Base-by-base conservation (phyloP, 1,140 invertebrate species). In the Atopsyche davidsoni region DNA sequence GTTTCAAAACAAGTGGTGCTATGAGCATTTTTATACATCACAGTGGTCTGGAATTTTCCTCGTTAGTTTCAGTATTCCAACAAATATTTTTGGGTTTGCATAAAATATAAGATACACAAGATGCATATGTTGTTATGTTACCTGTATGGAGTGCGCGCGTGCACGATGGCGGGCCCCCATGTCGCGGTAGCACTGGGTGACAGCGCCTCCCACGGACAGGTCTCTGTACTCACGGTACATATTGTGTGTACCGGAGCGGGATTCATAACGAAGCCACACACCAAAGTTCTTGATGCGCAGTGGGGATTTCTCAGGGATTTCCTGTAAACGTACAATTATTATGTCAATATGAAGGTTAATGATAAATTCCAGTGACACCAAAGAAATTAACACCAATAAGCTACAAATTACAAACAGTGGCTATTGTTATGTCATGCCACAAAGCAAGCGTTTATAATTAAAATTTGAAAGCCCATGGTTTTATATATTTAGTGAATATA, bases 171-270 rank as follows among this genome's bases (percentile, higher is more conserved):
- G 81, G 31, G 96, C 96, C 53, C 94, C 97, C 97, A 99, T 99
- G 67, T 99, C 97, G 54, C 95, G 81, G 73, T 99, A 99, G 73
- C 95, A 98, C 67, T 97, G 92, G 17, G 96, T 99, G 2, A 99
- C 95, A 39, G 96, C 97, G 46, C 88, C 92, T 42, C 91, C 87
- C 3, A 93, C 87, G 32, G 89, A 91, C 57, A 98, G 74, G 70
- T 99, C 97, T 59, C 97, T 81, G 76, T 99, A 99, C 75, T 99
- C 97, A 45, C 96, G 81, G 85, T 99, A 99, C 95, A 98, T 98
- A 77, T 99, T 99, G 76, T 99, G 97, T 25, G 93, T 98, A 44
- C 96, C 97, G 38, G 94, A 97, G 46, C 97, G 80, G 1, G 96
- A 99, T 65, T 98, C 94, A 67, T 93, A 94, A 59, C 96, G 82